phyloP scores from a whole-genome alignment of 1,140 invertebrate genomes.

The Heterodera carotae region DNA sequence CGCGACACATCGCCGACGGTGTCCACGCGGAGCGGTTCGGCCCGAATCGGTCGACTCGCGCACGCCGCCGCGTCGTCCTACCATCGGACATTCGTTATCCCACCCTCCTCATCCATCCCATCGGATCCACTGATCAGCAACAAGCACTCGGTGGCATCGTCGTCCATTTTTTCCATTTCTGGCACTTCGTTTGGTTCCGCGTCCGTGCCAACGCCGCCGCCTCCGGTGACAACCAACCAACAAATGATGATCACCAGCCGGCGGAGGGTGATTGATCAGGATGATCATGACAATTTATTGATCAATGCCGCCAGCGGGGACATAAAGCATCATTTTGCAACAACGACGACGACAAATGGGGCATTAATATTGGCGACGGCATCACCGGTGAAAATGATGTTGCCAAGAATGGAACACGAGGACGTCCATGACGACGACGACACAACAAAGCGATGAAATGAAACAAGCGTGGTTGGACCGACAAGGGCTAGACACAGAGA shows the following conservation, averaged over 20 bases:
- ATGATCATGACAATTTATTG: no score
- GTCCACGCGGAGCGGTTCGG: background rate
- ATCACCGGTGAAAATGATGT: background rate
- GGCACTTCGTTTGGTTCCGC: constrained; percentile 6
- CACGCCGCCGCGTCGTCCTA: no score
- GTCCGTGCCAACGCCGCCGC: background rate
- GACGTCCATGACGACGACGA: background rate
- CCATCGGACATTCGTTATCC: background rate
- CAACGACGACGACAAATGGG: background rate
- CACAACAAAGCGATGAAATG: background rate
- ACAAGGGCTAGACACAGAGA: no score
- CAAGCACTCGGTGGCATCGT: background rate
- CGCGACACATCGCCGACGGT: background rate
- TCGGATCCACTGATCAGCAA: background rate
- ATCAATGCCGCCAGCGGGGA: no score
- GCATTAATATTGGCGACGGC: no score
- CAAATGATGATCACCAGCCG: background rate
- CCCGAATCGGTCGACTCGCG: background rate
- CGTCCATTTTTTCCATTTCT: constrained; percentile 8
- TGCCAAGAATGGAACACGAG: background rate
- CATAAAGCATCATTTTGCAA: background rate
- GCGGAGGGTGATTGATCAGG: background rate
- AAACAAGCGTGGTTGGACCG: no score
- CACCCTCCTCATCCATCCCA: background rate
- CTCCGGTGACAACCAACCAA: no score